Conservation (phyloP, 2,113 vertebrate species). For the Mesocricetus auratus region DNA sequence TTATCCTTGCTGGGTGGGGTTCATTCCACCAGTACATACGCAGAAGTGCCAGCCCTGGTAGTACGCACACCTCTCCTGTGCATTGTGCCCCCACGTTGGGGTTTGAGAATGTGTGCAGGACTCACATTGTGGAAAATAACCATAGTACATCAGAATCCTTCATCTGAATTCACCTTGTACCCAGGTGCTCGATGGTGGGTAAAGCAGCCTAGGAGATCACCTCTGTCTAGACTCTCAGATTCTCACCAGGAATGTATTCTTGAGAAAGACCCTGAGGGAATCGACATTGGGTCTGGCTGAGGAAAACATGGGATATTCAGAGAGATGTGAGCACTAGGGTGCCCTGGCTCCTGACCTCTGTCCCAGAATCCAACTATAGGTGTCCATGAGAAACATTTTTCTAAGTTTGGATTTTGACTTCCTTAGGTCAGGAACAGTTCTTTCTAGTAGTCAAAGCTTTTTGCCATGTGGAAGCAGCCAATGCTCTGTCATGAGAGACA, state of each 20-base stretch:
- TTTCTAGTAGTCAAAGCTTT: background rate
- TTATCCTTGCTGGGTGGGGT: background rate
- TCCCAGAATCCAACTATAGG: background rate
- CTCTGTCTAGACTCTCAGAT: too few species aligned
- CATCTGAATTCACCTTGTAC: too few species aligned
- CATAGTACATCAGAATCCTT: too few species aligned
- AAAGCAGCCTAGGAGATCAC: too few species aligned
- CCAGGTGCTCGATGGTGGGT: too few species aligned
- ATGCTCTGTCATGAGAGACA: background rate
- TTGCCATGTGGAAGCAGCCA: background rate
- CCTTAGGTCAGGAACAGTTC: background rate
- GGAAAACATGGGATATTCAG: background rate
- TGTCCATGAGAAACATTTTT: too few species aligned
- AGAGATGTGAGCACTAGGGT: background rate
- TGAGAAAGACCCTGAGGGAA: background rate
- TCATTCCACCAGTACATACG: background rate
- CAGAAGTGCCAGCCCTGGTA: background rate
- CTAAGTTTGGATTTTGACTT: background rate
- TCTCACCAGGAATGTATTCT: background rate
- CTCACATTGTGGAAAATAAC: background rate
- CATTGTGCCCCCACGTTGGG: rapidly evolving
- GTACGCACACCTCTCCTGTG: background rate
- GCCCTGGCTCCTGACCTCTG: background rate
- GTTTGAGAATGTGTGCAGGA: background rate
- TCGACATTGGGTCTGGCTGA: background rate